phyloP scores from a whole-genome alignment of 2,797 vertebrate species.

The Arctocebus calabarensis region DNA sequence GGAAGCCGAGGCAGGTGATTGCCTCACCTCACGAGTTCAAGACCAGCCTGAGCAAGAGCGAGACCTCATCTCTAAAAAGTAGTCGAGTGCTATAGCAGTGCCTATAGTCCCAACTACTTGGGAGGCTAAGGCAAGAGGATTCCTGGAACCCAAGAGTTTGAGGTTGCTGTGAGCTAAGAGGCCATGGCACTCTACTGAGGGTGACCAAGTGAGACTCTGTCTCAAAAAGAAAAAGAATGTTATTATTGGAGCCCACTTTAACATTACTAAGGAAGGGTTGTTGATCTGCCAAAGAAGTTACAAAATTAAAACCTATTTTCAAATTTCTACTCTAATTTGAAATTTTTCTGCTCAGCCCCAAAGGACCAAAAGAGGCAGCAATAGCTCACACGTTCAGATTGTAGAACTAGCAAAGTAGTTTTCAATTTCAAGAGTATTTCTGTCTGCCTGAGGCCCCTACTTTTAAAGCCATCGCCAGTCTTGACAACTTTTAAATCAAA shows the following conservation, averaged over 20 bases:
- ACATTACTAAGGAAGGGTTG: not conserved
- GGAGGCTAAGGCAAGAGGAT: too few relatives aligned
- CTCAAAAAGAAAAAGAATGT: too few relatives aligned
- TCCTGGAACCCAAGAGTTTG: too few relatives aligned
- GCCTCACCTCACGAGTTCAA: too few relatives aligned
- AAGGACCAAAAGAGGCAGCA: constrained; percentile 83
- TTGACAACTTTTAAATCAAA: constrained; percentile 44
- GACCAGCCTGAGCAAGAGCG: too few relatives aligned
- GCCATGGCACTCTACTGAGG: too few relatives aligned
- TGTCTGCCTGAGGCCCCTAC: not conserved
- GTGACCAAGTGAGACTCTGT: too few relatives aligned
- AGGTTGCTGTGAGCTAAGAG: too few relatives aligned
- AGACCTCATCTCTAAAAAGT: too few relatives aligned
- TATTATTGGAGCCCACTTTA: not conserved
- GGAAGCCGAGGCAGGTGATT: too few relatives aligned
- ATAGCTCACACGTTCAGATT: not conserved
- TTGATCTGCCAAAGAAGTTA: constrained; percentile 20
- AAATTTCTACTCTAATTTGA: constrained; percentile 39
- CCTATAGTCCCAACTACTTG: too few relatives aligned
- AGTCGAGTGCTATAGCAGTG: too few relatives aligned
- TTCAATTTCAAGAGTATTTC: constrained; percentile 27
- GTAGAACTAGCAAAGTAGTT: not conserved
- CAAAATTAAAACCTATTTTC: constrained; percentile 53
- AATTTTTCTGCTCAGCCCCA: not conserved
- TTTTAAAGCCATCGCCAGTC: constrained; percentile 43